Percentiles rank a stretch among this genome's conserved stretches.
These are phyloP conservation scores for Strigamia transsilvanica DNA, from an alignment of 2,888 invertebrate species.

Conservation along the genomic window DNA sequence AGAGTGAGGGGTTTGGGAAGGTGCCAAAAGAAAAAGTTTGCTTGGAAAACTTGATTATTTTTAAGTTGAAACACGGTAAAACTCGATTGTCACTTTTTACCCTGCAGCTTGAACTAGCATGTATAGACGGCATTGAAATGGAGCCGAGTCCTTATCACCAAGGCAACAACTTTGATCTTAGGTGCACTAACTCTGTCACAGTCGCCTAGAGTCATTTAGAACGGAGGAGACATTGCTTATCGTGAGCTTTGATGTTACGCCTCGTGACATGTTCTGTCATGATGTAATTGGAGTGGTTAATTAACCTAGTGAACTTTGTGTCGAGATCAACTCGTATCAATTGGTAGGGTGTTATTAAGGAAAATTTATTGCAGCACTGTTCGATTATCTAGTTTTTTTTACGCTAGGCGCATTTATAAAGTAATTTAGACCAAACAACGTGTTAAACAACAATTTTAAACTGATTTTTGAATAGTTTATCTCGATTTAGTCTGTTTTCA, in stretches of 20 bases:
- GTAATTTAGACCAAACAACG: too few relatives aligned
- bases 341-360: neutral
- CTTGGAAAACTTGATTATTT: slow-evolving; percentile 12
- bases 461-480: too few relatives aligned
- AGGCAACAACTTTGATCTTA: slow-evolving; percentile 24
- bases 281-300: slow-evolving; percentile 21
- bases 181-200: neutral
- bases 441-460: too few relatives aligned
- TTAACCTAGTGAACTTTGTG: slow-evolving; percentile 29
- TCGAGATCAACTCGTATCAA: slow-evolving; percentile 3
- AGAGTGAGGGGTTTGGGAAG: slow-evolving; percentile 17
- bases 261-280: neutral
- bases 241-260: neutral
- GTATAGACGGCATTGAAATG: neutral
- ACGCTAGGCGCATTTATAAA: too few relatives aligned
- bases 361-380: neutral
- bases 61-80: neutral
- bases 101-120: slow-evolving; percentile 21
- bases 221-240: slow-evolving; percentile 28
- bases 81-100: neutral
- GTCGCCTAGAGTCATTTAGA: neutral
- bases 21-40: slow-evolving; percentile 20
- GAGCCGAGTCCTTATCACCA: neutral
- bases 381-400: neutral
- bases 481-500: too few relatives aligned